These are phyloP conservation scores for Melinaea marsaeus DNA, from an alignment of 2,888 invertebrate genomes.

Conservation along the genomic window DNA sequence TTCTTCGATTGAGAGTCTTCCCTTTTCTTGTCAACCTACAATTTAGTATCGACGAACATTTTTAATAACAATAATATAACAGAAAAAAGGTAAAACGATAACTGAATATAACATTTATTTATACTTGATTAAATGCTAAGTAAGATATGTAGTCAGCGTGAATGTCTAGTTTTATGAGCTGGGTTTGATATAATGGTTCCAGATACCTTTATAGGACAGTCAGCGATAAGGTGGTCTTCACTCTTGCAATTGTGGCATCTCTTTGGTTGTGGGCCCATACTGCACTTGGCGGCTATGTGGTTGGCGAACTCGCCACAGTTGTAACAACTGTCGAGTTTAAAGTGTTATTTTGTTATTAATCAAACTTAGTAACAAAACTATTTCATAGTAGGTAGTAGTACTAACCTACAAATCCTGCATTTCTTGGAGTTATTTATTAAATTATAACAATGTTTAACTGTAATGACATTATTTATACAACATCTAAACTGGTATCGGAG, in stretches of 20 bases:
- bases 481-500: no score
- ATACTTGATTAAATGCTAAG: no score
- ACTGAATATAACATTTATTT: no score
- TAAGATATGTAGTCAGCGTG: no score
- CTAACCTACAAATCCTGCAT: no score
- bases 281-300: constrained; percentile 94
- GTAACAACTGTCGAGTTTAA: constrained; percentile 84
- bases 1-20: constrained; percentile 61
- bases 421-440: no score
- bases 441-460: no score
- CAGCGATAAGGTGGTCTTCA: constrained; percentile 92
- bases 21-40: constrained; percentile 66
- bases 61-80: background rate
- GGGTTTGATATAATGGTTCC: no score
- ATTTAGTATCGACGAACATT: constrained; percentile 21
- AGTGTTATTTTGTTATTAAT: background rate
- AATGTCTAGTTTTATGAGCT: no score
- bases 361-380: no score
- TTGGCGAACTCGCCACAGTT: constrained; percentile 96
- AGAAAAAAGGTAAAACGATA: background rate
- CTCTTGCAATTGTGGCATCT: constrained; percentile 94
- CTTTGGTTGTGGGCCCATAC: constrained; percentile 92
- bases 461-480: no score
- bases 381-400: no score
- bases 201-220: constrained; percentile 85